phyloP scores from a whole-genome alignment of 2,888 invertebrate genomes.

The Sesia bembeciformis region DNA sequence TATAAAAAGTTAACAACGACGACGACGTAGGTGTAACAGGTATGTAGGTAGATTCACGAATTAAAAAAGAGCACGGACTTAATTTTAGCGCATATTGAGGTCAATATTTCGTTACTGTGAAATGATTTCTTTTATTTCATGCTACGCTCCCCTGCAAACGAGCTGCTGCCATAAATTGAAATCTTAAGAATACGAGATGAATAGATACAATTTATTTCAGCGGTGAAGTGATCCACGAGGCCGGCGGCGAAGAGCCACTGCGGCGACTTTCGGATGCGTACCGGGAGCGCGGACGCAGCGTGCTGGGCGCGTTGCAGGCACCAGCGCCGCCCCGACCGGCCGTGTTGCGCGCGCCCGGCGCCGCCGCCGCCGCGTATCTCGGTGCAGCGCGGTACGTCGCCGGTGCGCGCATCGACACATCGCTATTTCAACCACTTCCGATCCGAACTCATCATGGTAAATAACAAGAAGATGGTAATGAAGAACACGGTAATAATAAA shows the following conservation, averaged over 20 bases:
- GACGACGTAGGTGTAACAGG: no score
- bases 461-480: neutral
- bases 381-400: constrained; percentile 86
- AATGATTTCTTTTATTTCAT: no score
- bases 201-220: constrained; percentile 14
- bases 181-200: no score
- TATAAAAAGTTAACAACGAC: no score
- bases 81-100: no score
- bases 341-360: constrained; percentile 43
- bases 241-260: constrained; percentile 1
- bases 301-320: constrained; percentile 13
- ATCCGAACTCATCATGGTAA: constrained; percentile 47
- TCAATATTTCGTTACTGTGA: no score
- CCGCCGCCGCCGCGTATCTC: constrained; percentile 86
- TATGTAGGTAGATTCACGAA: no score
- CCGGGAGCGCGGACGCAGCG: constrained; percentile 11
- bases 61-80: no score
- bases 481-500: no score
- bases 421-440: constrained; percentile 56
- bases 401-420: constrained; percentile 72
- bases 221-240: constrained; percentile 45
- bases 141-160: no score
- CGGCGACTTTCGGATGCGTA: constrained; percentile 5
- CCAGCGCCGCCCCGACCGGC: constrained; percentile 8
- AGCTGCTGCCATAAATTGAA: no score